A percentile compares a stretch with the other conserved stretches of the same genome.
phyloP scores from a whole-genome alignment of 2,888 invertebrate species.

The Eupithecia inturbata region DNA sequence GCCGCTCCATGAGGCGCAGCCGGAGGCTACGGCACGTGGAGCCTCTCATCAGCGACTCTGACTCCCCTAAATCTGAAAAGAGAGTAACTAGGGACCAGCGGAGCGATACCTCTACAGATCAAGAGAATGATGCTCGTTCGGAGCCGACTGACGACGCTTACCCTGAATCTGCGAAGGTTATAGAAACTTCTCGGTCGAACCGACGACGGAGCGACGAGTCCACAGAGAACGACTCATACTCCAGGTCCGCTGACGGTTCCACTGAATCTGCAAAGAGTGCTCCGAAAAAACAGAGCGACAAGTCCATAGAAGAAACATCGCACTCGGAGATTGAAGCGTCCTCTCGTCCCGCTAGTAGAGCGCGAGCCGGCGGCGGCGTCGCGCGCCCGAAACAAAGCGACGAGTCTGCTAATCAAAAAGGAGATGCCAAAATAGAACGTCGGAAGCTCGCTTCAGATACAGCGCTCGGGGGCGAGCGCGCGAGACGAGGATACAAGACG shows the following conservation, averaged over 20 bases:
- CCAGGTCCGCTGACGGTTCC: neutral
- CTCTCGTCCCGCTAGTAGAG: neutral
- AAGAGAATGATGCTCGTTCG: neutral
- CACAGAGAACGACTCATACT: no score
- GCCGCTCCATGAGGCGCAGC: constrained; percentile 19
- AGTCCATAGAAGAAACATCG: neutral
- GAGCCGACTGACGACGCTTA: neutral
- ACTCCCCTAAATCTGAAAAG: neutral
- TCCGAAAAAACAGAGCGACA: neutral
- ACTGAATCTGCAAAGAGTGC: neutral
- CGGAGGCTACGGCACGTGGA: neutral
- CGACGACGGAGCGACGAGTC: neutral
- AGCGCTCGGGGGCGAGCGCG: no score
- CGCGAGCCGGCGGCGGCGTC: neutral
- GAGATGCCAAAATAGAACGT: neutral
- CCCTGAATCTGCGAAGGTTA: neutral
- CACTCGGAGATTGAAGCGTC: neutral
- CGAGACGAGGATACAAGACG: no score
- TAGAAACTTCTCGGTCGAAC: neutral
- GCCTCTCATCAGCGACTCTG: neutral
- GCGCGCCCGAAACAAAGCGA: neutral
- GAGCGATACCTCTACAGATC: neutral
- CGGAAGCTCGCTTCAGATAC: neutral
- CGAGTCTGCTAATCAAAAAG: neutral
- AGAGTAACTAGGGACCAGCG: neutral